Evolutionary conservation across 2,797 vertebrate species (phyloP), one percentile per base, ranked within the genome.

Genomic region (Limnodromus scolopaceus): DNA sequence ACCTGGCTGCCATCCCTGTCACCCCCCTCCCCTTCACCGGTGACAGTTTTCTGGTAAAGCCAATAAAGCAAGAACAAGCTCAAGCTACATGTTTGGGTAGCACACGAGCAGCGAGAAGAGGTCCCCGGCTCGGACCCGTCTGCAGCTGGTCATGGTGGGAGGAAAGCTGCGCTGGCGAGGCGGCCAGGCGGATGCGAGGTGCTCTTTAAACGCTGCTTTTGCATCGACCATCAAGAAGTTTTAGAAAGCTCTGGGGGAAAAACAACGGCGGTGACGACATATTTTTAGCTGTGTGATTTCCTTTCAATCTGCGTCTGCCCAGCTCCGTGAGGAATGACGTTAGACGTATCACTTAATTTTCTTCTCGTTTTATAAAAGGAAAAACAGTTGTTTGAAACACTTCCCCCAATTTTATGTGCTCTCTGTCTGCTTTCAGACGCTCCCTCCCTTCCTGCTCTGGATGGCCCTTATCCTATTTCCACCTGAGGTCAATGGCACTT

Each of bases 401-500:
- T 97, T 96, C 96, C 93, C 93, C 77, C 93, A 87, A 92, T 95
- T 97, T 97, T 93, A 64, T 95, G 80, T 36, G 80, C 89, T 96
- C 89, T 97, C 94, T 97, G 71, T 96, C 95, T 97, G 95, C 95
- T 94, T 95, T 97, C 89, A 96, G 94, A 96, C 49, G 1, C 94
- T 96, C 88, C 94, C 95, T 97, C 93, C 96, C 95, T 96, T 96
- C 96, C 94, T 96, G 94, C 84, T 89, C 94, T 94, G 86, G 92
- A 96, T 97, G 78, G 93, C 95, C 61, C 94, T 92, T 97, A 96
- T 97, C 95, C 95, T 89, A 94, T 94, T 97, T 96, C 95, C 97
- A 96, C 92, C 94, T 96, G 94, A 96, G 87, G 97, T 96, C 93
- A 97, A 96, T 94, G 84, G 95, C 93, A 96, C 96, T 97, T 97